A percentile compares a stretch with the other conserved stretches of the same genome.
Conservation (phyloP, 2,888 invertebrate genomes). For the Ceraclea dissimilis region DNA sequence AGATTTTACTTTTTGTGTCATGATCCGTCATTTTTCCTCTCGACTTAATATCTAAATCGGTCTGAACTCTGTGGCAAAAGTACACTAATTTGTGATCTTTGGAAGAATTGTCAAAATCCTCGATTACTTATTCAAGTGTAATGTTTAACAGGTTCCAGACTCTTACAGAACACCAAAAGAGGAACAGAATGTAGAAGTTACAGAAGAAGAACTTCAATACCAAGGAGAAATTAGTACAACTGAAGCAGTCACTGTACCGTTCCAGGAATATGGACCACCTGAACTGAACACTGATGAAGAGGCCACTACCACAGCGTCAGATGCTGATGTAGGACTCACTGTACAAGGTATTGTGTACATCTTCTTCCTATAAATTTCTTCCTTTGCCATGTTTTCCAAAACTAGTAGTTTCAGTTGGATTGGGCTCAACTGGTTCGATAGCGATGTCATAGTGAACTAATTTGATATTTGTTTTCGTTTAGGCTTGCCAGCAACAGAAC, state of each 20-base stretch:
- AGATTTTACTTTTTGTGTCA: too few species aligned
- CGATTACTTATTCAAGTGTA: too few species aligned
- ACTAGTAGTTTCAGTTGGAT: not conserved
- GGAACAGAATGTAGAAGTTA: slow-evolving; percentile 14
- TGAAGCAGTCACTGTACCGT: slow-evolving; percentile 26
- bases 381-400: not conserved
- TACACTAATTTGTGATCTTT: too few species aligned
- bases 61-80: too few species aligned
- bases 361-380: too few species aligned
- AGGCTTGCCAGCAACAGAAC: slow-evolving; percentile 21
- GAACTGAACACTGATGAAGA: slow-evolving; percentile 33
- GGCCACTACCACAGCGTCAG: not conserved
- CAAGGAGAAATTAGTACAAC: slow-evolving; percentile 22
- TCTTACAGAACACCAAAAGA: not conserved
- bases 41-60: too few species aligned
- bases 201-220: slow-evolving; percentile 24
- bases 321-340: slow-evolving; percentile 17
- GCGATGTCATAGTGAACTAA: not conserved
- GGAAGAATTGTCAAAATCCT: too few species aligned
- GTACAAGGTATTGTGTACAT: slow-evolving; percentile 24
- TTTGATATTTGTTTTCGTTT: not conserved
- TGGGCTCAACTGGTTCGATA: too few species aligned
- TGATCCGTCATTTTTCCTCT: too few species aligned
- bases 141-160: not conserved
- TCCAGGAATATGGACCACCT: slow-evolving; percentile 44